phyloP scores from a whole-genome alignment of 2,888 invertebrate genomes.

The Nemoura dubitans region DNA sequence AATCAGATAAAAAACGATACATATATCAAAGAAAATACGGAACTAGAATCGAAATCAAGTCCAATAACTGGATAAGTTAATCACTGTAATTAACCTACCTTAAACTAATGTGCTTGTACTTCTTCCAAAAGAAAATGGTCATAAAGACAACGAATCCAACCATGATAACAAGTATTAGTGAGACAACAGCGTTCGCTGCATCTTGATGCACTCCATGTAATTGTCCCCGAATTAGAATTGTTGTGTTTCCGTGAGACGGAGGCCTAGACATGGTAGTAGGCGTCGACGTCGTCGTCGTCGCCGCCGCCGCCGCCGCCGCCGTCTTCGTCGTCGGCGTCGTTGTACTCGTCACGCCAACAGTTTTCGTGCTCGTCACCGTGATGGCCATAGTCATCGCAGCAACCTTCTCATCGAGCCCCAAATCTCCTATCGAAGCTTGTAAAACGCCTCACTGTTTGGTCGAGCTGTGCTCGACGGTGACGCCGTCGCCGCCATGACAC shows the following conservation, averaged over 20 bases:
- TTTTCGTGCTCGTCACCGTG: background rate
- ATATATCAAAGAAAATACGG: too few species aligned
- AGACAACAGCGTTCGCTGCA: slow-evolving; percentile 46
- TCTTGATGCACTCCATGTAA: slow-evolving; percentile 30
- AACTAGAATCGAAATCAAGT: background rate
- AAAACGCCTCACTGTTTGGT: background rate
- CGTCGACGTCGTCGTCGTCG: background rate
- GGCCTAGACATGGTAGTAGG: background rate
- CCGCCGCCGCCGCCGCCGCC: background rate
- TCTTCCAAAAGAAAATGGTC: slow-evolving; percentile 49
- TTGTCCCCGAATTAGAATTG: slow-evolving; percentile 40
- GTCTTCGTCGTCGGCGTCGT: background rate
- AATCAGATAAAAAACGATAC: too few species aligned
- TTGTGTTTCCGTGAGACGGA: slow-evolving; percentile 33
- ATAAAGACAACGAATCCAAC: slow-evolving; percentile 48
- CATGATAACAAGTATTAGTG: slow-evolving; percentile 47
- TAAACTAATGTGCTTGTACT: slow-evolving; percentile 48
- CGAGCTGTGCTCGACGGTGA: background rate
- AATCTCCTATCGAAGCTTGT: background rate
- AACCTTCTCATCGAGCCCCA: background rate
- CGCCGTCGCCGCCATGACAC: slow-evolving; percentile 21
- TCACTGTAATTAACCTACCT: slow-evolving; percentile 42
- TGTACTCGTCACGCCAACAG: background rate
- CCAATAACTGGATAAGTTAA: background rate
- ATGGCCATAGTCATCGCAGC: background rate